Conservation (phyloP, 2,797 vertebrate species). For the Pseudomugil gertrudae region DNA sequence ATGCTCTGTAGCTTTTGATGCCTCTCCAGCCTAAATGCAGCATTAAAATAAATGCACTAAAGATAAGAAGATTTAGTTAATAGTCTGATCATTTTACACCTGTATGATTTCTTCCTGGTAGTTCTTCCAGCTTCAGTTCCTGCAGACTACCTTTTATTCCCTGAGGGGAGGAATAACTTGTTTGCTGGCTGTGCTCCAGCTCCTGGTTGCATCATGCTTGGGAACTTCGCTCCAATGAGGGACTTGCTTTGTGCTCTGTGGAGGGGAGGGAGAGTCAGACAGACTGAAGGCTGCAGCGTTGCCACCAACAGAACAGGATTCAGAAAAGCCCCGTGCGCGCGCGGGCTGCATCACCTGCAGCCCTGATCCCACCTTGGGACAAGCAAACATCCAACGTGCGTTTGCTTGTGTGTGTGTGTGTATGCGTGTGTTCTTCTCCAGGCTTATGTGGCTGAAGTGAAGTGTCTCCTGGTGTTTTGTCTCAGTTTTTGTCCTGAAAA, state of each 20-base stretch:
- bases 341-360: conserved; percentile 36
- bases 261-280: conserved; percentile 10
- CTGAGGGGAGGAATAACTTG: conserved; percentile 20
- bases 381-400: background rate
- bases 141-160: conserved; percentile 21
- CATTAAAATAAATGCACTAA: background rate
- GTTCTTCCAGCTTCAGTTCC: background rate
- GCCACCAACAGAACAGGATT: conserved; percentile 47
- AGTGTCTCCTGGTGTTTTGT: conserved; percentile 17
- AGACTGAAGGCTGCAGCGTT: conserved; percentile 26
- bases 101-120: background rate
- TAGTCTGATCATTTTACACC: background rate
- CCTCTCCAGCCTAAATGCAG: background rate
- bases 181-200: conserved; percentile 34
- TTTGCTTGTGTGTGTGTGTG: background rate
- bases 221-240: conserved; percentile 84
- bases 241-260: conserved; percentile 42
- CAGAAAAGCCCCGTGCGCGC: conserved; percentile 13
- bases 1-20: background rate
- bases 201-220: conserved; percentile 76
- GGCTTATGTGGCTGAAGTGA: background rate
- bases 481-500: conserved; percentile 42
- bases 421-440: background rate
- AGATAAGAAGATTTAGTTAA: background rate
- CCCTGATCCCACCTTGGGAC: conserved; percentile 7